A percentile compares a stretch with the other conserved stretches of the same genome.
Evolutionary conservation across 2,888 invertebrate genomes (phyloP).

Genomic region (Tubiluchus corallicola): DNA sequence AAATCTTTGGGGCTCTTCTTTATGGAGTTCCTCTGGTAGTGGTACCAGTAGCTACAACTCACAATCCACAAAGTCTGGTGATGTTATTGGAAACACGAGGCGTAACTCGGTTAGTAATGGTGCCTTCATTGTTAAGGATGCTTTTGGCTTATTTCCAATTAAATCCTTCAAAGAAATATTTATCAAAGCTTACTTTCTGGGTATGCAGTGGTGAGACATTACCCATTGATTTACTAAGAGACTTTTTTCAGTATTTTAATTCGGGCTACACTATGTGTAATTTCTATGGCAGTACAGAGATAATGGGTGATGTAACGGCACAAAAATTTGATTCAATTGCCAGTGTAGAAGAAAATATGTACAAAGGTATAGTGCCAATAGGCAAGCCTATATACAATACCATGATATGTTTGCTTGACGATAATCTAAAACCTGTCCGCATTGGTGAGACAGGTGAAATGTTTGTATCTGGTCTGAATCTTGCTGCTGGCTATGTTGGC

Average conservation of each 20-base stretch:
- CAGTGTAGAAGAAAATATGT: conserved; percentile 15
- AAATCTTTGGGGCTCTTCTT: conserved; percentile 67
- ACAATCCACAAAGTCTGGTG: conserved; percentile 56
- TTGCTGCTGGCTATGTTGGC: conserved; percentile 52
- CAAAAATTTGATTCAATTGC: conserved; percentile 40
- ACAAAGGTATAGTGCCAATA: conserved; percentile 54
- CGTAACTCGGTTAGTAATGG: conserved; percentile 36
- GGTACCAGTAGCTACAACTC: conserved; percentile 49
- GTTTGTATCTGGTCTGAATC: conserved; percentile 56
- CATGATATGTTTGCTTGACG: conserved; percentile 56
- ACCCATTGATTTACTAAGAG: conserved; percentile 44
- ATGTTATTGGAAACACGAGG: conserved; percentile 43
- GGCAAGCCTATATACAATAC: conserved; percentile 61
- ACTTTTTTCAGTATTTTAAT: conserved; percentile 52
- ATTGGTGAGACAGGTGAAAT: conserved; percentile 59
- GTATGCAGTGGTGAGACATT: conserved; percentile 72
- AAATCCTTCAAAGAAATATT: conserved; percentile 35
- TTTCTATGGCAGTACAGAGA: conserved; percentile 77
- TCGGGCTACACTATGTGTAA: conserved; percentile 48
- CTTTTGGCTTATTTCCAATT: conserved; percentile 38
- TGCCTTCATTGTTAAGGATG: conserved; percentile 60
- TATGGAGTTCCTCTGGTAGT: conserved; percentile 50
- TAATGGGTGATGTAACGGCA: conserved; percentile 75
- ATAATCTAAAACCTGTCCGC: conserved; percentile 45
- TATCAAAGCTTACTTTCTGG: conserved; percentile 41